phyloP scores from a whole-genome alignment of 1,140 invertebrate species.

The Geopemphigus sp. region DNA sequence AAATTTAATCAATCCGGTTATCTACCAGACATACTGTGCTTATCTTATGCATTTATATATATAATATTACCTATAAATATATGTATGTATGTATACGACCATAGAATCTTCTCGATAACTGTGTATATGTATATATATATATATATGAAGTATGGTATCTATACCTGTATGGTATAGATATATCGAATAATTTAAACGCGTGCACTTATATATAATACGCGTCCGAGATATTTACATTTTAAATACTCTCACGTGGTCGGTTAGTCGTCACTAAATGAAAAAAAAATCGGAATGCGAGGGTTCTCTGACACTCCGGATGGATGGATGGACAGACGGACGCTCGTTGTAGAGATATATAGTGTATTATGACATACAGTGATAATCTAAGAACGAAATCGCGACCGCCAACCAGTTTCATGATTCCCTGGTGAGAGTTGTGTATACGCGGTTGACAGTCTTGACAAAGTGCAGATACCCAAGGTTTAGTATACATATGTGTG shows the following conservation, averaged over 20 bases:
- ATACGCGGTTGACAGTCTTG: neutral
- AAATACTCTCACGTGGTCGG: neutral
- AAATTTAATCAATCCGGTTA: too few species aligned
- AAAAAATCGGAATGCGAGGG: constrained; percentile 18
- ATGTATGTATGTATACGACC: too few species aligned
- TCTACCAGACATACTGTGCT: too few species aligned
- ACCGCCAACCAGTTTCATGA: constrained; percentile 24
- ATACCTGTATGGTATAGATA: too few species aligned
- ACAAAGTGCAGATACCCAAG: constrained; percentile 17
- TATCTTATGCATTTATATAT: too few species aligned
- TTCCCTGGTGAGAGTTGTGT: constrained; percentile 9
- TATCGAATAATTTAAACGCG: too few species aligned
- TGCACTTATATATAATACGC: neutral
- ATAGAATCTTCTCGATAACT: too few species aligned
- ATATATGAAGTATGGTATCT: too few species aligned
- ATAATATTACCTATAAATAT: too few species aligned
- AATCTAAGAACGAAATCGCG: constrained; percentile 36
- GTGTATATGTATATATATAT: too few species aligned
- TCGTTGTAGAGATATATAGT: neutral
- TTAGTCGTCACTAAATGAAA: neutral
- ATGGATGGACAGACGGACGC: neutral
- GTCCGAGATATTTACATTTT: neutral
- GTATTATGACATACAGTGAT: neutral
- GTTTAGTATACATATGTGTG: too few species aligned
- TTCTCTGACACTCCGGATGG: neutral